Evolutionary conservation across 2,113 vertebrate species (phyloP), one percentile per base, ranked within the genome.

Genomic region (Tupaia tana): DNA sequence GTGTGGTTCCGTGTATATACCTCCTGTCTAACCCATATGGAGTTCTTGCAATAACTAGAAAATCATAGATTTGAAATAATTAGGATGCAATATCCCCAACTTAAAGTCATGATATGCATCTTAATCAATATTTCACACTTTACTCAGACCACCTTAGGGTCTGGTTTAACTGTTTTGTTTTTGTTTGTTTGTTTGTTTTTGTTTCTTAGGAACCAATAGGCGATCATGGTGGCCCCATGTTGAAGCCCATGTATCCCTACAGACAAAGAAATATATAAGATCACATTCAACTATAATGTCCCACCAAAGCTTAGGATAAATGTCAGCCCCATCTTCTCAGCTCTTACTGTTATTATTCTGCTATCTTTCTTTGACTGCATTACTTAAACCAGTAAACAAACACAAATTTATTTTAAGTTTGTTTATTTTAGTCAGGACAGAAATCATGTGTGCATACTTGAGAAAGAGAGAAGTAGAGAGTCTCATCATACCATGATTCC

Each of bases 61-160:
- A 11, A 85, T 69, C 4, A 69, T 27, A 54, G 20, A 70, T 86
- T 89, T 94, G 59, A 25, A 89, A 87, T 59, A 10, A 69, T 11
- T 82, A 77, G 15, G 93, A 20, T 89, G 61, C 0, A 83, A 0
- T 8, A 89, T 29, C 18, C 24, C 22, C 8, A 7, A 73, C 20
- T 43, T 78, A 71, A 8, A 3, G 8, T 12, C 10, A 86, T 6
- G 20, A 73, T 3, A 77, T 11, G 13, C 16, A 91, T 2, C 15
- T 71, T 91, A 95, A 43, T 70, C 79, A 95, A 81, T 73, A 54
- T 79, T 91, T 88, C 7, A 9, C 43, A 70, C 6, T 81, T 90
- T 34, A 64, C 12, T 87, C 1, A 79, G 9, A 52, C 12, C 0
- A 73, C 9, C 2, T 24, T 20, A 31, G 11, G 29, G 59, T 85